Evolutionary conservation across 2,113 vertebrate genomes (phyloP).

Genomic region (Climacteris rufus): DNA sequence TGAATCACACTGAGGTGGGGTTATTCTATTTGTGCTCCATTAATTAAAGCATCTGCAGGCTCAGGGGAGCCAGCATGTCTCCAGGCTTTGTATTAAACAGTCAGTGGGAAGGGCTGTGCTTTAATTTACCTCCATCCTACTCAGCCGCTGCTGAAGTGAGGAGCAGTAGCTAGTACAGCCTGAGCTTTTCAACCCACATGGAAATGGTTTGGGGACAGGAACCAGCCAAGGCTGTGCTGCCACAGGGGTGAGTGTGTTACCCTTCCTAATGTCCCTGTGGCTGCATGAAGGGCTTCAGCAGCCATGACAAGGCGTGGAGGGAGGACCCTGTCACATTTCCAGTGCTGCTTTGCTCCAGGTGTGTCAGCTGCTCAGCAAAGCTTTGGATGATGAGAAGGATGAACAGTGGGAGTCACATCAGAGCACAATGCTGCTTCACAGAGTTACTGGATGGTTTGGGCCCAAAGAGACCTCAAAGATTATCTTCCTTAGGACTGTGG

Average conservation of each 20-base stretch:
- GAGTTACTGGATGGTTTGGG: not conserved
- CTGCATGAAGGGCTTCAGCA: not conserved
- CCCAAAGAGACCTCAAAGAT: not conserved
- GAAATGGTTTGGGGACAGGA: not conserved
- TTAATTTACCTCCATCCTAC: slow-evolving; percentile 16
- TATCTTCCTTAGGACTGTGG: not conserved
- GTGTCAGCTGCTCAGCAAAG: not conserved
- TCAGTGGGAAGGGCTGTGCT: slow-evolving; percentile 1
- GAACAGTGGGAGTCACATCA: not conserved
- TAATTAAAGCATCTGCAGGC: slow-evolving; percentile 59
- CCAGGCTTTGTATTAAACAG: slow-evolving; percentile 32
- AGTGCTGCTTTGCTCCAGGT: not conserved
- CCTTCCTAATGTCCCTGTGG: not conserved
- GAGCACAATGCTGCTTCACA: not conserved
- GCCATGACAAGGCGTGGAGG: not conserved
- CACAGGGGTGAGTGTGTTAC: not conserved
- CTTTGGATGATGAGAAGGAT: not conserved
- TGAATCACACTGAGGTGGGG: not conserved
- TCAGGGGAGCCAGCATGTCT: slow-evolving; percentile 4
- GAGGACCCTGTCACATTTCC: not conserved
- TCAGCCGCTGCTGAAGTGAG: not conserved
- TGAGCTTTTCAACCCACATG: not conserved
- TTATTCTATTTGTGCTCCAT: slow-evolving; percentile 48
- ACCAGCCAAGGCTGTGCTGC: not conserved
- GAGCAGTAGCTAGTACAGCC: not conserved